Conservation (phyloP, 2,797 vertebrate species). For the Pangasius djambal region DNA sequence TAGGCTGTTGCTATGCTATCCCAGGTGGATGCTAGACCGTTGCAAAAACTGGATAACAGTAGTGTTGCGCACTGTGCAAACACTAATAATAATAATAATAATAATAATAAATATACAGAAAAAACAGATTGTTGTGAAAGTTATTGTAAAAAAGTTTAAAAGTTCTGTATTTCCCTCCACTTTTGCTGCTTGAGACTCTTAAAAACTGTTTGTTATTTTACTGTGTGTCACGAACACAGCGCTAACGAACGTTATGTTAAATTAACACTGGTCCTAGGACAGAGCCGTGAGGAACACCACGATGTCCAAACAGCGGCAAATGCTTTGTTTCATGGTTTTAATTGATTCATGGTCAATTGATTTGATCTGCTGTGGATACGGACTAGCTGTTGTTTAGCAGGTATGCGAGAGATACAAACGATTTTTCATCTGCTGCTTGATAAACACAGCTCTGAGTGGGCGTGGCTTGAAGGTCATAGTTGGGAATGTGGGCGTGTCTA, state of each 20-base stretch:
- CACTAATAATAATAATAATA: too few species aligned
- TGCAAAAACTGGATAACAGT: too few species aligned
- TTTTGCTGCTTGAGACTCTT: neutral
- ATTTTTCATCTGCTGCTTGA: neutral
- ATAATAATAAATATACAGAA: too few species aligned
- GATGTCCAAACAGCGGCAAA: neutral
- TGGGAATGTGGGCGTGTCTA: neutral
- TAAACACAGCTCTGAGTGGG: neutral
- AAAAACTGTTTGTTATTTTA: neutral
- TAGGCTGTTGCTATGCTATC: too few species aligned
- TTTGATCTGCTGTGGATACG: neutral
- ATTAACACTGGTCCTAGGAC: neutral
- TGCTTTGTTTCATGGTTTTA: neutral
- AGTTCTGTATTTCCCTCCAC: too few species aligned
- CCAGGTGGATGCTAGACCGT: too few species aligned
- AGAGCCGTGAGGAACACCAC: too few species aligned
- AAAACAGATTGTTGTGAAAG: too few species aligned
- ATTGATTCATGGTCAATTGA: neutral
- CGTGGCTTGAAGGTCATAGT: neutral
- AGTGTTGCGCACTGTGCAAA: too few species aligned
- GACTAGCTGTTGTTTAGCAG: neutral
- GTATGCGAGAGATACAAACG: neutral
- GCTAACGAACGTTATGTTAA: neutral
- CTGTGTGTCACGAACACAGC: neutral
- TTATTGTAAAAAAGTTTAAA: too few species aligned